phyloP scores from a whole-genome alignment of 2,797 vertebrate genomes.

The Syngnathus acus region DNA sequence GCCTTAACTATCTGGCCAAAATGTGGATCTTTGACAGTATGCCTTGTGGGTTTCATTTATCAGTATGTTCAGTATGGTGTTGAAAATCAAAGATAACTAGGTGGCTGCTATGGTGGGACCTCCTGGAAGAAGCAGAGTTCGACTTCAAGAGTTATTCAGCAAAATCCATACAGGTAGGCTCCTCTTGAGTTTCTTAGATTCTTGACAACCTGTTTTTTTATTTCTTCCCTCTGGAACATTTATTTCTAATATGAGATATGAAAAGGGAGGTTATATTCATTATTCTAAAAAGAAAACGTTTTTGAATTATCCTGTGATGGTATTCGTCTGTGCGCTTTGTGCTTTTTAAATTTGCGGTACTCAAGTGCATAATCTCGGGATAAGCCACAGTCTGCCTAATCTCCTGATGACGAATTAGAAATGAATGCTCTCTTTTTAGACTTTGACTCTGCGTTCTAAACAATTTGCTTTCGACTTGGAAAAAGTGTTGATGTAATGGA shows the following conservation, averaged over 20 bases:
- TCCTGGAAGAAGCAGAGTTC: slow-evolving; percentile 33
- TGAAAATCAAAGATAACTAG: slow-evolving; percentile 15
- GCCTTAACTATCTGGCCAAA: slow-evolving; percentile 4
- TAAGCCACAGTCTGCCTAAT: slow-evolving; percentile 21
- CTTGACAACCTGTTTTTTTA: neutral
- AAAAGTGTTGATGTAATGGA: neutral
- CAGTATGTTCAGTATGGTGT: slow-evolving; percentile 2
- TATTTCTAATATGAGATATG: too few species aligned
- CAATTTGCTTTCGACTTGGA: neutral
- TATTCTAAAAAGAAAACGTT: neutral
- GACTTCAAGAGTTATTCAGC: slow-evolving; percentile 12
- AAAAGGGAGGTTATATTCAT: too few species aligned
- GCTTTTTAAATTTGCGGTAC: neutral
- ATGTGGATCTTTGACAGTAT: slow-evolving; percentile 28
- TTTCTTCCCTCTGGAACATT: neutral
- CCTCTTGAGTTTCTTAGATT: neutral
- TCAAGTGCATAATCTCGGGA: slow-evolving; percentile 10
- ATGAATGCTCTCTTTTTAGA: slow-evolving; percentile 10
- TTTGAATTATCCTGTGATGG: neutral
- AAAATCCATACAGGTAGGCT: slow-evolving; percentile 33
- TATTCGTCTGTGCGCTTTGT: neutral
- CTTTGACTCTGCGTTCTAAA: slow-evolving; percentile 2
- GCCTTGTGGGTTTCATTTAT: neutral
- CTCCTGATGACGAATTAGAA: slow-evolving; percentile 9
- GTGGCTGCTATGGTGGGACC: slow-evolving; percentile 42